Base-by-base conservation (phyloP, 2,113 vertebrate genomes). In the Otolemur garnettii region DNA sequence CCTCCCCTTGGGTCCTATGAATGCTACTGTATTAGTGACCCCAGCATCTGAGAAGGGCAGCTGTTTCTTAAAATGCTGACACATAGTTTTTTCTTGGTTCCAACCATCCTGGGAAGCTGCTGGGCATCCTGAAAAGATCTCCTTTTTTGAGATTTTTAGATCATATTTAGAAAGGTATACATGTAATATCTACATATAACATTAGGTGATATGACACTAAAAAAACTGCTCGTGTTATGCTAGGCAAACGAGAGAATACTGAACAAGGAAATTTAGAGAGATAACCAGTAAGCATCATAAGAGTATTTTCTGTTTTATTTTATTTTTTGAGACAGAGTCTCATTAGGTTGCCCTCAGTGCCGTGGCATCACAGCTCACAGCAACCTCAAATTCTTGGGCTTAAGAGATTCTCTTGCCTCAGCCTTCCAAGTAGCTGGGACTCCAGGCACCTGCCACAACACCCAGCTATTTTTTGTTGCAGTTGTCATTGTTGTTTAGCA, bases 181-280 rank as follows among this genome's bases (percentile, higher is more conserved):
- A 96, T 93, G 72, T 85, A 62, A 95, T 95, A 90, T 95, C 55
- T 97, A 79, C 96, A 93, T 97, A 92, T 93, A 95, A 96, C 69
- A 80, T 9, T 9, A 55, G 45, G 42, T 17, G 62, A 30, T 9
- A 19, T 1, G 1, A 8, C 64, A 50, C 60, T 78, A 80, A 81
- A 38, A 59, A 38, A 42, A 42, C 5, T 8, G n/a, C 59, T 4
- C 0, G 0, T 4, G 45, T 42, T 81, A 38, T 21, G 30, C 21
- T 55, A 50, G 18, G 45, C 26, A 82, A 91, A 69, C 2, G 26
- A 55, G 57, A 83, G 38, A 94, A 87, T 26, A 84, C 4, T 53
- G 28, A 87, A 35, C n/a, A 79, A 38, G 75, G 9, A 77, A 66
- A 84, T n/a, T 17, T 28, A 84, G n/a, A 82, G 30, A 71, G 45